Evolutionary conservation across 2,113 vertebrate genomes (phyloP).

Genomic region (Physeter macrocephalus): DNA sequence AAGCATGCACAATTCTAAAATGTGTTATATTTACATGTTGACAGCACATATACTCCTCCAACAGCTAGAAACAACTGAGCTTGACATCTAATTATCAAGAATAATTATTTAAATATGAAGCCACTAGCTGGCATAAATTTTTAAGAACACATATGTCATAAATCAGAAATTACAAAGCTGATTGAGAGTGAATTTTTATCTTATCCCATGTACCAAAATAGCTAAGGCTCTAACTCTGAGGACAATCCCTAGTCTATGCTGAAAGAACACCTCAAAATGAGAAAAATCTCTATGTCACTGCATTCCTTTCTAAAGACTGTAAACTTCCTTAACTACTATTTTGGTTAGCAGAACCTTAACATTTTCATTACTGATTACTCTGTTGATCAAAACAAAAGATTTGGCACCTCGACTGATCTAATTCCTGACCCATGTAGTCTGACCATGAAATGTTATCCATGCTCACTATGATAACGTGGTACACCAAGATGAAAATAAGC

Average conservation of each 20-base stretch:
- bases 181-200: background rate
- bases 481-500: background rate
- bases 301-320: background rate
- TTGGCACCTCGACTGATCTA: background rate
- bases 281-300: background rate
- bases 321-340: background rate
- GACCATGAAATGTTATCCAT: background rate
- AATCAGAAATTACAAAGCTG: background rate
- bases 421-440: background rate
- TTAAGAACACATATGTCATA: slow-evolving; percentile 33
- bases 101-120: slow-evolving; percentile 44
- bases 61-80: slow-evolving; percentile 21
- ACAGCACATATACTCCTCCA: background rate
- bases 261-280: background rate
- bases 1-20: background rate
- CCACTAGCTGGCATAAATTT: slow-evolving; percentile 27
- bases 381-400: background rate
- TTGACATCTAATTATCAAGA: slow-evolving; percentile 47
- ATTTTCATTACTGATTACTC: background rate
- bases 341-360: background rate
- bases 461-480: background rate
- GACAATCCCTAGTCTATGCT: background rate
- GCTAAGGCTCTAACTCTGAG: background rate
- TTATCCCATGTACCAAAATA: background rate
- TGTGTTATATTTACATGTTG: background rate